These are phyloP conservation scores for Hippasteria phrygiana DNA, from an alignment of 53 echinoderm and acorn worm species.

Conservation along the genomic window DNA sequence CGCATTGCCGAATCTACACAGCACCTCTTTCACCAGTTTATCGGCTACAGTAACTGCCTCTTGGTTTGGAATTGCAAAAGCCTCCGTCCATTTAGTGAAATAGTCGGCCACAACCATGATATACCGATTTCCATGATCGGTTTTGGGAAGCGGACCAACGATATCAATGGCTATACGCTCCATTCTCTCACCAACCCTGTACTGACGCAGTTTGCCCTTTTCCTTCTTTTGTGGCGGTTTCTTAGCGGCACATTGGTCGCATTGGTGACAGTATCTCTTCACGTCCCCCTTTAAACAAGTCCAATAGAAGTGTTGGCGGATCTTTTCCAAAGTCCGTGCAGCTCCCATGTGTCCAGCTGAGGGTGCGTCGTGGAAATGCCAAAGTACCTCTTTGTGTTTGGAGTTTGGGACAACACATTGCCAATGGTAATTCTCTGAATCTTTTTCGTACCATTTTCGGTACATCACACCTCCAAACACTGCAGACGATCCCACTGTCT, in stretches of 20 bases:
- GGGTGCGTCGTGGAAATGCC: no score
- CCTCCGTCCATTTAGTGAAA: slow-evolving; percentile 73
- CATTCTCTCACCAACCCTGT: slow-evolving; percentile 54
- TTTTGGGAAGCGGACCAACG: slow-evolving; percentile 68
- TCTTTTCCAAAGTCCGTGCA: slow-evolving; percentile 58
- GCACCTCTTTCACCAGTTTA: slow-evolving; percentile 63
- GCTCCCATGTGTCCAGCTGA: slow-evolving; percentile 71
- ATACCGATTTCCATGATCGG: slow-evolving; percentile 66
- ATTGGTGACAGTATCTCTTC: slow-evolving; percentile 48
- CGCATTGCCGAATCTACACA: slow-evolving; percentile 69
- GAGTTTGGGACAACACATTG: no score
- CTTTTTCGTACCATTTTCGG: no score
- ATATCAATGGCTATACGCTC: slow-evolving; percentile 71
- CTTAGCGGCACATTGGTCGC: slow-evolving; percentile 54
- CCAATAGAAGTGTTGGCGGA: slow-evolving; percentile 69
- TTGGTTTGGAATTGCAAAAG: no score
- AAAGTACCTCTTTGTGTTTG: no score
- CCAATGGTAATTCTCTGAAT: no score
- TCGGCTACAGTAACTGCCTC: slow-evolving; percentile 64
- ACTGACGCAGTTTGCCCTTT: slow-evolving; percentile 52
- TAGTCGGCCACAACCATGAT: slow-evolving; percentile 72
- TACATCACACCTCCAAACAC: no score
- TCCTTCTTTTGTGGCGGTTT: slow-evolving; percentile 51
- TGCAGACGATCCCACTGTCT: no score
- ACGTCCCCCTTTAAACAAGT: slow-evolving; percentile 57